Conservation (phyloP, 2,797 vertebrate genomes). For the Brotula barbata region DNA sequence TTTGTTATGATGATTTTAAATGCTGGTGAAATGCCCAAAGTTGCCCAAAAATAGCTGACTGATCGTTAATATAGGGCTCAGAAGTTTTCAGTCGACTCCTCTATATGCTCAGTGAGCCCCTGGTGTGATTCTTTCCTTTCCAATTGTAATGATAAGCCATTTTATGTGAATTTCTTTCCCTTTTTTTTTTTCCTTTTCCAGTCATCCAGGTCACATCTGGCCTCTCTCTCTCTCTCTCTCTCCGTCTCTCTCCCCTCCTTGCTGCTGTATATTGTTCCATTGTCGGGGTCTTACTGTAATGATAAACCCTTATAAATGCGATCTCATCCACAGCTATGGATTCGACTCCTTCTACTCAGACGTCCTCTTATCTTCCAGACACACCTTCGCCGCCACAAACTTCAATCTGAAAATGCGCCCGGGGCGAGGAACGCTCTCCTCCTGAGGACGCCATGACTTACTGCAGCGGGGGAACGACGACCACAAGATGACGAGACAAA, state of each 20-base stretch:
- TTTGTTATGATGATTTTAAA: no score
- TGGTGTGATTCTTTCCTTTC: background rate
- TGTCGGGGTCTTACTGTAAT: constrained; percentile 33
- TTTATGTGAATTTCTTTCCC: no score
- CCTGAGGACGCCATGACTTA: constrained; percentile 22
- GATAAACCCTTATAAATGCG: constrained; percentile 40
- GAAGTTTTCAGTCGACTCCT: no score
- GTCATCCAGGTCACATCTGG: no score
- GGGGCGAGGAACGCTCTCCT: background rate
- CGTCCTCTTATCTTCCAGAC: constrained; percentile 52
- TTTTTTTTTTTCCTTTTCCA: background rate
- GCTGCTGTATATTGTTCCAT: constrained; percentile 6
- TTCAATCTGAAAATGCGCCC: constrained; percentile 38
- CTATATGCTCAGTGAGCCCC: background rate
- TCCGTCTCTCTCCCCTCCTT: background rate
- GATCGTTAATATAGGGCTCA: no score
- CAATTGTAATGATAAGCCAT: background rate
- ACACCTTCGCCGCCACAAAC: constrained; percentile 54
- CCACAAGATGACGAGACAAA: constrained; percentile 44
- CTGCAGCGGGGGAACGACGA: constrained; percentile 39
- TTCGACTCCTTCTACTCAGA: constrained; percentile 46
- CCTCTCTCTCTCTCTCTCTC: background rate
- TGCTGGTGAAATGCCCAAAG: no score
- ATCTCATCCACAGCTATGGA: constrained; percentile 35
- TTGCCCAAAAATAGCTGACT: no score